Conservation (phyloP, 1,140 invertebrate genomes). For the Pollicipes pollicipes region DNA sequence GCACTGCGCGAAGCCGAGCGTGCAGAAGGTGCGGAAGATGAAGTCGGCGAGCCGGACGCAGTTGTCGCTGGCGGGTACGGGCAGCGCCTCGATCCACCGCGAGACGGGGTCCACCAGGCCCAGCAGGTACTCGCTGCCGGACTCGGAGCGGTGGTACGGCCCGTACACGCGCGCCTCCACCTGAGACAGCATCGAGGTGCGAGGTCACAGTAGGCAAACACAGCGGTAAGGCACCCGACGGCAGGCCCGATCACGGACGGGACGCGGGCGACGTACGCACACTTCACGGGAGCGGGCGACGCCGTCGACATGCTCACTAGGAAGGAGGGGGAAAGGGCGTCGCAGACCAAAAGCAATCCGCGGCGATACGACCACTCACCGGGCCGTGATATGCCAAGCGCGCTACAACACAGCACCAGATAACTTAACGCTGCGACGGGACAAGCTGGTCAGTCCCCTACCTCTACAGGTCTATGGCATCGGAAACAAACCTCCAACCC, state of each 20-base stretch:
- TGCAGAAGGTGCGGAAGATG: conserved; percentile 23
- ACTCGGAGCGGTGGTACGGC: conserved; percentile 20
- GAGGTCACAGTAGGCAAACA: conserved; percentile 8
- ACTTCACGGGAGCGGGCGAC: no score
- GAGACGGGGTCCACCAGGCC: conserved; percentile 24
- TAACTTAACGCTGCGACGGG: no score
- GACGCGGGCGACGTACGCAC: no score
- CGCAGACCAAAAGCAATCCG: background rate
- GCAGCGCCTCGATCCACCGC: conserved; percentile 21
- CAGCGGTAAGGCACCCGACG: no score
- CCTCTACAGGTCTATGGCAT: no score
- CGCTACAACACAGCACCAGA: no score
- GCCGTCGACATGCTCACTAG: background rate
- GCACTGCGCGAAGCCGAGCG: conserved; percentile 23
- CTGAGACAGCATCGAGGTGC: conserved; percentile 16
- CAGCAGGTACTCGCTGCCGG: conserved; percentile 20
- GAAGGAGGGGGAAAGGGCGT: background rate
- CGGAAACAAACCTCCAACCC: conserved; percentile 8
- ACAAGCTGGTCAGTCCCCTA: no score
- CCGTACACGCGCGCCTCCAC: conserved; percentile 22
- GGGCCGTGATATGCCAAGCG: no score
- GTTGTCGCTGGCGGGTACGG: conserved; percentile 15
- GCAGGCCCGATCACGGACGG: no score
- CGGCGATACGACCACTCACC: no score
- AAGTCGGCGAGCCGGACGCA: conserved; percentile 19